Evolutionary conservation across 2,888 invertebrate genomes (phyloP), one percentile per base, ranked within the genome.

Genomic region (Pandemis cinnamomeana): DNA sequence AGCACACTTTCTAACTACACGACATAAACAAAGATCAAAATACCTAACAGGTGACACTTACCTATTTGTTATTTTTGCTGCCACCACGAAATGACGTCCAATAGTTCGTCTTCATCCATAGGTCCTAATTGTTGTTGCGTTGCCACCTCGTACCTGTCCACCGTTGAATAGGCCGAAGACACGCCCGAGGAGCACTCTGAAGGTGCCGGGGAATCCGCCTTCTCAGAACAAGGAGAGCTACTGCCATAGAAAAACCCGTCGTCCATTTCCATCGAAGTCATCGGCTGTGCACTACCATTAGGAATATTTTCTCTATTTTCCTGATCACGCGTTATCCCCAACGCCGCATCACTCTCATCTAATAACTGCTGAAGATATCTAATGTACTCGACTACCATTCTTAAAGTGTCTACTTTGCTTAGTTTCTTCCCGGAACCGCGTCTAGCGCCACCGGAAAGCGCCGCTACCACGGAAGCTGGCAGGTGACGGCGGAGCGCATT

Each of bases 381-480:
- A 78, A 98, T 98, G 86, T 98, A 98, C 87, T 98, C 98, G 0
- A 98, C 98, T 0, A 98, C 98, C 93, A 98, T 96, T 78, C 97
- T 95, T 42, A 98, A 91, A 0, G 98, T 98, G 88, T 98, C 98
- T 48, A 98, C 98, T 94, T 98, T 98, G 83, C 97, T 97, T 7
- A 98, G 95, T 84, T 98, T 98, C 86, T 98, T 98, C 81, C 96
- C 97, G 62, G 97, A 97, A 7, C 97, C 97, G 68, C 97, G 95
- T 11, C 97, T 95, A 7, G 96, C 95, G 73, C 95, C 95, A 77
- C 95, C 95, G 77, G 89, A 94, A 76, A 97, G 87, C 0, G 96
- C 96, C 75, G 97, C 96, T 58, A 97, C 96, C 5, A 97, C 96
- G 41, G 96, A 96, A 72, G 97, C 96, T 0, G 98, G 98, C 82